Evolutionary conservation across 64 coral and sea anemone species (phyloP).

Genomic region (Anthopleura sola): DNA sequence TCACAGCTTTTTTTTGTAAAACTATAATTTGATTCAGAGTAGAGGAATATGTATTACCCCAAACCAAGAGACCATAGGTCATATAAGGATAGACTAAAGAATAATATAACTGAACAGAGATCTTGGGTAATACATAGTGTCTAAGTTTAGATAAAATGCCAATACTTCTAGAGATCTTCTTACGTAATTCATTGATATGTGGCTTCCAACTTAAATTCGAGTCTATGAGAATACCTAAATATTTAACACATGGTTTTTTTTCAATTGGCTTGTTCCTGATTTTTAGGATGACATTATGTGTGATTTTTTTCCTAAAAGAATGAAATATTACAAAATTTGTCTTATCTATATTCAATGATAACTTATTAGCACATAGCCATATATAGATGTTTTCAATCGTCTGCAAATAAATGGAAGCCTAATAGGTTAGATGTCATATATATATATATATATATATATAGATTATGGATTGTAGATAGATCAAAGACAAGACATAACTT

Average conservation of each 20-base stretch:
- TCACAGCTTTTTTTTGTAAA: too few relatives aligned
- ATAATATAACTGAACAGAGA: slow-evolving; percentile 33
- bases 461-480: too few relatives aligned
- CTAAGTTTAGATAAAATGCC: slow-evolving; percentile 42
- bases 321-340: slow-evolving; percentile 41
- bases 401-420: too few relatives aligned
- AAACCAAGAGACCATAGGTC: slow-evolving; percentile 21
- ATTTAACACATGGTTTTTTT: slow-evolving; percentile 17
- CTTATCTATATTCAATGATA: slow-evolving; percentile 13
- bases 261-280: slow-evolving; percentile 22
- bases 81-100: slow-evolving; percentile 17
- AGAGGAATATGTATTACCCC: neutral
- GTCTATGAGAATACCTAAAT: slow-evolving; percentile 31
- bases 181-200: slow-evolving; percentile 31
- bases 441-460: too few relatives aligned
- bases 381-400: too few relatives aligned
- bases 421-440: too few relatives aligned
- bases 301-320: neutral
- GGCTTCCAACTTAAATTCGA: slow-evolving; percentile 30
- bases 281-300: neutral
- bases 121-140: slow-evolving; percentile 22
- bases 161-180: slow-evolving; percentile 43
- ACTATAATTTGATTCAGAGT: too few relatives aligned
- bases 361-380: slow-evolving; percentile 12
- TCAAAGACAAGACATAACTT: too few relatives aligned